phyloP scores from a whole-genome alignment of 2,797 vertebrate genomes.

The Phoeniculus purpureus region DNA sequence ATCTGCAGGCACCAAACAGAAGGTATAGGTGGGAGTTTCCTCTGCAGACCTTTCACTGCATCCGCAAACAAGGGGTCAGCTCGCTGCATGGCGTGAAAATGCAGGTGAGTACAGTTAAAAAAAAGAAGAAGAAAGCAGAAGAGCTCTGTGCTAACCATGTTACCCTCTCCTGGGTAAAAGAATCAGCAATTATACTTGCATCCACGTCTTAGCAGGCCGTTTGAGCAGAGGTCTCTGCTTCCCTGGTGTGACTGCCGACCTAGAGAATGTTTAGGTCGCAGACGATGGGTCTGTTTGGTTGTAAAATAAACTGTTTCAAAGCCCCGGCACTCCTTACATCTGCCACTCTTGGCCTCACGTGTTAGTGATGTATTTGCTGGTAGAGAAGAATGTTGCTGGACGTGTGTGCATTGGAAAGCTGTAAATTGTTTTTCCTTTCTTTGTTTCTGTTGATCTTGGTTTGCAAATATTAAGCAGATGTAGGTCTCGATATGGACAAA shows the following conservation, averaged over 20 bases:
- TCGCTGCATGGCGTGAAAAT: not conserved
- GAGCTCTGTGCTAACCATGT: not conserved
- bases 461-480: constrained; percentile 57
- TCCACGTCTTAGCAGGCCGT: not conserved
- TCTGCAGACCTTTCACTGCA: not conserved
- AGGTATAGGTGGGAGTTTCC: not conserved
- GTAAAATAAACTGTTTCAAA: constrained; percentile 63
- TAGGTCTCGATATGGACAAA: constrained; percentile 59
- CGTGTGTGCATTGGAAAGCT: constrained; percentile 3
- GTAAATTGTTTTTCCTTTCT: constrained; percentile 54
- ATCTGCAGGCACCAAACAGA: not conserved
- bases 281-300: constrained; percentile 53
- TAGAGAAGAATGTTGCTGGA: constrained; percentile 50
- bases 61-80: not conserved
- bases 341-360: constrained; percentile 12
- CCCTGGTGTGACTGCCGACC: constrained; percentile 3
- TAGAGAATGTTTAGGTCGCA: constrained; percentile 31
- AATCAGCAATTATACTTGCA: constrained; percentile 5
- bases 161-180: not conserved
- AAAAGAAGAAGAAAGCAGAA: not conserved
- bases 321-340: constrained; percentile 53
- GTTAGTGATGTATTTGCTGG: constrained; percentile 56
- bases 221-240: constrained; percentile 19
- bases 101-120: not conserved
- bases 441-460: constrained; percentile 69